Percentiles rank a stretch among this genome's conserved stretches.
Evolutionary conservation across 2,113 vertebrate genomes (phyloP).

Genomic region (Oreocharis arfaki): DNA sequence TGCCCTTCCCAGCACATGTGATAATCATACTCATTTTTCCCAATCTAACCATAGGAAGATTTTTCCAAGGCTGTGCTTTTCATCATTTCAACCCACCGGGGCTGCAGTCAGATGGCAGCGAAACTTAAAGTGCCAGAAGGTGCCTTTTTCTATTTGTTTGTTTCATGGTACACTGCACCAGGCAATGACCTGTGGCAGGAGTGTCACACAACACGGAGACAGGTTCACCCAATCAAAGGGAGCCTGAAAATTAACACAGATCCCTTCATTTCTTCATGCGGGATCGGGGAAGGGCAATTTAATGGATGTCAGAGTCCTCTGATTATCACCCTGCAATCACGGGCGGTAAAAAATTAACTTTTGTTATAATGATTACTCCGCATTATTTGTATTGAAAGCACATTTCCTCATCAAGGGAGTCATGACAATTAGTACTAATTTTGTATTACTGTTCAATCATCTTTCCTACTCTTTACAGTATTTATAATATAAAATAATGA

Average conservation of each 20-base stretch:
- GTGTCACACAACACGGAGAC: slow-evolving; percentile 81
- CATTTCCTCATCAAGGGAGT: slow-evolving; percentile 33
- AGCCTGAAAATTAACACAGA: slow-evolving; percentile 92
- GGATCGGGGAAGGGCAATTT: slow-evolving; percentile 80
- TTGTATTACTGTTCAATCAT: slow-evolving; percentile 72
- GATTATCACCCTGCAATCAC: slow-evolving; percentile 62
- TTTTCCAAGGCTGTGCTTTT: slow-evolving; percentile 76
- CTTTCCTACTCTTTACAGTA: slow-evolving; percentile 63
- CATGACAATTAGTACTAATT: slow-evolving; percentile 65
- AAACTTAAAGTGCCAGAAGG: slow-evolving; percentile 93
- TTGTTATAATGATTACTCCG: slow-evolving; percentile 2
- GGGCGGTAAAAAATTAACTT: slow-evolving; percentile 65
- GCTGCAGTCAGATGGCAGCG: slow-evolving; percentile 80
- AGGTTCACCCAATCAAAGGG: slow-evolving; percentile 95
- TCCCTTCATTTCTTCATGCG: slow-evolving; percentile 82
- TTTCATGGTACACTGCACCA: slow-evolving; percentile 96
- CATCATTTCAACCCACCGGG: slow-evolving; percentile 80
- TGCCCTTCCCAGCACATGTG: slow-evolving; percentile 82
- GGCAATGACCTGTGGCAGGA: slow-evolving; percentile 94
- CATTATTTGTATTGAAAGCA: slow-evolving; percentile 44
- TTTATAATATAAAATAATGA: slow-evolving; percentile 75
- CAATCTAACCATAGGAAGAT: slow-evolving; percentile 86
- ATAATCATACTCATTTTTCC: slow-evolving; percentile 93
- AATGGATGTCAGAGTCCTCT: slow-evolving; percentile 70
- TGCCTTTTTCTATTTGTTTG: slow-evolving; percentile 99